phyloP scores from a whole-genome alignment of 2,113 vertebrate species.

The Trogon surrucura region DNA sequence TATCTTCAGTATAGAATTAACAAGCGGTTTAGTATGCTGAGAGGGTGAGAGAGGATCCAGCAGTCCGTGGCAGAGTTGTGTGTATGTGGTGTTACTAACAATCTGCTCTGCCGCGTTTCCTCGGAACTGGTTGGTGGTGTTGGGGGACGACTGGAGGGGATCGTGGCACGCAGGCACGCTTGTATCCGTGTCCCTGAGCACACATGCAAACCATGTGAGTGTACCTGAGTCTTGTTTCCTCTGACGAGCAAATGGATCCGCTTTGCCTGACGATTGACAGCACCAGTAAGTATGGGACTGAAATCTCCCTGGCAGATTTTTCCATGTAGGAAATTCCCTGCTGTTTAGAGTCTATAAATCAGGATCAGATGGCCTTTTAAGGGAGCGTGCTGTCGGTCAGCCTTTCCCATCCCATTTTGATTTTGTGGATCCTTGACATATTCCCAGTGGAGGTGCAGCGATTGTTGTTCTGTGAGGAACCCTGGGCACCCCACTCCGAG shows the following conservation, averaged over 20 bases:
- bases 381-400: not conserved
- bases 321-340: not conserved
- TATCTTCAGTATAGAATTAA: not conserved
- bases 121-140: not conserved
- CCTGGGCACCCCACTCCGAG: too few relatives aligned
- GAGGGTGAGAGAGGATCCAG: not conserved
- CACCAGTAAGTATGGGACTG: not conserved
- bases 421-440: not conserved
- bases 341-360: not conserved
- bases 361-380: not conserved
- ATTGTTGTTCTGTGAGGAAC: too few relatives aligned
- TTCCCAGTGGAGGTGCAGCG: not conserved
- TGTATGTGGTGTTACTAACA: fast-evolving
- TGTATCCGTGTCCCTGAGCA: fast-evolving
- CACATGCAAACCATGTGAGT: fast-evolving
- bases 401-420: not conserved
- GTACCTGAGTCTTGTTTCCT: not conserved
- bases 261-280: not conserved
- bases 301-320: not conserved
- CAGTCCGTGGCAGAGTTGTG: not conserved
- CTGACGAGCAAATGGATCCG: not conserved
- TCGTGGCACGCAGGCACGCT: fast-evolving
- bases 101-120: not conserved
- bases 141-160: not conserved
- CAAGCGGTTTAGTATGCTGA: fast-evolving